phyloP scores from a whole-genome alignment of 2,888 invertebrate genomes.

The Spicauda simplicius region DNA sequence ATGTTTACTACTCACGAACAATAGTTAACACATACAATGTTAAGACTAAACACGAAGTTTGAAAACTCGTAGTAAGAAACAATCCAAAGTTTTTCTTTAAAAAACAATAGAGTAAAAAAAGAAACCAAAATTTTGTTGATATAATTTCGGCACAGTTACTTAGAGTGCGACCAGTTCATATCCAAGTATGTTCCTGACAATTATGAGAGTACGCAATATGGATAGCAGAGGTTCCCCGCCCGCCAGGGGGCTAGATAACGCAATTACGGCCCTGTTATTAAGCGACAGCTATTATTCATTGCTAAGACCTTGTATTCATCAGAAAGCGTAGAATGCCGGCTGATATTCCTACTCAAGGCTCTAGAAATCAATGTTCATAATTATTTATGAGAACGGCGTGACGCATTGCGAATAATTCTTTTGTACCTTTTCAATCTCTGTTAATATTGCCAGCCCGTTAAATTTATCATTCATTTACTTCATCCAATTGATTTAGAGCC shows the following conservation, averaged over 20 bases:
- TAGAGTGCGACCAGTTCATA: constrained; percentile 21
- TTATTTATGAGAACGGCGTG: constrained; percentile 40
- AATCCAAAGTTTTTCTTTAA: too few species aligned
- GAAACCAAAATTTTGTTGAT: not conserved
- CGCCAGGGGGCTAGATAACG: constrained; percentile 72
- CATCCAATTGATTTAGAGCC: too few species aligned
- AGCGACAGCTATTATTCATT: constrained; percentile 77
- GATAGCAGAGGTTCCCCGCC: constrained; percentile 67
- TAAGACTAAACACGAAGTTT: constrained; percentile 3
- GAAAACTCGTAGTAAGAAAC: not conserved
- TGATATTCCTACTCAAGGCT: constrained; percentile 49
- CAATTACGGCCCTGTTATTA: constrained; percentile 77
- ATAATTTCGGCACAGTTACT: constrained; percentile 1
- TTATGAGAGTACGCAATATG: constrained; percentile 74
- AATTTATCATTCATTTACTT: too few species aligned
- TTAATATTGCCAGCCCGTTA: not conserved
- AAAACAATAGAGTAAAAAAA: too few species aligned
- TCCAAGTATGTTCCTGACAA: constrained; percentile 66
- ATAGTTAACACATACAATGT: constrained; percentile 17
- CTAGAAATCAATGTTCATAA: constrained; percentile 50
- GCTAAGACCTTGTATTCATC: constrained; percentile 65
- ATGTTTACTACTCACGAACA: constrained; percentile 24
- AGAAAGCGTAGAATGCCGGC: constrained; percentile 40
- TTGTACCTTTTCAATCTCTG: constrained; percentile 16
- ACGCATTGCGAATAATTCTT: constrained; percentile 41